Percentiles rank a stretch among this genome's conserved stretches.
Conservation (phyloP, 2,113 vertebrate species). For the Numenius arquata region DNA sequence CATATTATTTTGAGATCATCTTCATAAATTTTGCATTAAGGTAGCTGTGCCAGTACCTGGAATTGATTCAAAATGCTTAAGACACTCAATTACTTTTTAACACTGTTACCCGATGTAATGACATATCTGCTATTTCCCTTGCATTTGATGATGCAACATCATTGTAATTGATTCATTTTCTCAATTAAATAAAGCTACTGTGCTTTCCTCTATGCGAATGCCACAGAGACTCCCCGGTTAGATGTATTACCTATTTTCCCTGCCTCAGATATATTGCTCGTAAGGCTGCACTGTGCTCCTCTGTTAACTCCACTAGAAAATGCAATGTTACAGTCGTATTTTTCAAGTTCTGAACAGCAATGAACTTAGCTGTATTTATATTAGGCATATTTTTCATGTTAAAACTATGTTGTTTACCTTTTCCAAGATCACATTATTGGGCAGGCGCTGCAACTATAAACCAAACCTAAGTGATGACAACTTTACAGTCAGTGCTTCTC, state of each 20-base stretch:
- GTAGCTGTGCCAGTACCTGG: slow-evolving; percentile 64
- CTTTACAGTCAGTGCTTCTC: slow-evolving; percentile 15
- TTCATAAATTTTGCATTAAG: slow-evolving; percentile 78
- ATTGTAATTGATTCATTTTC: slow-evolving; percentile 81
- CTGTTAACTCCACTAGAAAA: slow-evolving; percentile 65
- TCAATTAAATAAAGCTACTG: slow-evolving; percentile 79
- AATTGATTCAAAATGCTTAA: slow-evolving; percentile 75
- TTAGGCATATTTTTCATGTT: slow-evolving; percentile 77
- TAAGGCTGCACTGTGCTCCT: slow-evolving; percentile 56
- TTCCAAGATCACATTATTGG: slow-evolving; percentile 43
- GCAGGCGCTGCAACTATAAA: slow-evolving; percentile 39
- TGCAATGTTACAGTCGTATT: slow-evolving; percentile 55
- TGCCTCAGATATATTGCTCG: slow-evolving; percentile 54
- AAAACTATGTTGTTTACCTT: slow-evolving; percentile 70
- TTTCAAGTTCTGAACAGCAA: slow-evolving; percentile 57
- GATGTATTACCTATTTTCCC: slow-evolving; percentile 65
- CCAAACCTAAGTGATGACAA: slow-evolving; percentile 25
- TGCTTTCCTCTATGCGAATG: slow-evolving; percentile 54
- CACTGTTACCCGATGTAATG: slow-evolving; percentile 52
- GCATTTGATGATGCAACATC: slow-evolving; percentile 70
- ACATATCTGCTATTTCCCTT: slow-evolving; percentile 60
- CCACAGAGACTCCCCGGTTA: slow-evolving; percentile 49
- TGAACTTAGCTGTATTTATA: slow-evolving; percentile 60
- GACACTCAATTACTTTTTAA: slow-evolving; percentile 76
- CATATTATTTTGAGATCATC: slow-evolving; percentile 68